Evolutionary conservation across 2,888 invertebrate species (phyloP).

Genomic region (Meganola albula): DNA sequence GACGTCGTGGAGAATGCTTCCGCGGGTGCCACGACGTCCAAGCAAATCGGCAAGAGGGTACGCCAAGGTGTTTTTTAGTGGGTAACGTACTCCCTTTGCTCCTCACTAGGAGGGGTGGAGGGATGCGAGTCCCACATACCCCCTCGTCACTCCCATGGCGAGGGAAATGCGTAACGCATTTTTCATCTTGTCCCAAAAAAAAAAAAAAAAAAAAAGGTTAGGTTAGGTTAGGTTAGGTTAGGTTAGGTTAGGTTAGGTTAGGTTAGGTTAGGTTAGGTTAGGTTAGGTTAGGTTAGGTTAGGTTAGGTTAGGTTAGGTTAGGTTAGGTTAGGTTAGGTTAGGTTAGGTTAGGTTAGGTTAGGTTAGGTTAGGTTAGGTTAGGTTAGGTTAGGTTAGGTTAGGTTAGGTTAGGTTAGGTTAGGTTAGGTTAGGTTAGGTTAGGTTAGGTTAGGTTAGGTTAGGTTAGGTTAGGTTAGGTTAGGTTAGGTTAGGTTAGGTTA

Average conservation of each 20-base stretch:
- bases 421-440: constrained; percentile 29
- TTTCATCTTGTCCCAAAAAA: no score
- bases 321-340: constrained; percentile 23
- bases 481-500: constrained; percentile 20
- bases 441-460: constrained; percentile 30
- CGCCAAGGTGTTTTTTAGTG: neutral
- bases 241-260: constrained; percentile 19
- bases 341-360: constrained; percentile 25
- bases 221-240: constrained; percentile 22
- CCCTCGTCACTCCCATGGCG: neutral
- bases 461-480: constrained; percentile 17
- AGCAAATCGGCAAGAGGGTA: neutral
- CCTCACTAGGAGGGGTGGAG: neutral
- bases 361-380: constrained; percentile 23
- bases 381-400: constrained; percentile 24
- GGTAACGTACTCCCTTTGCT: neutral
- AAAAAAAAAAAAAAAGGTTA: constrained; percentile 12
- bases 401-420: constrained; percentile 22
- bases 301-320: constrained; percentile 20
- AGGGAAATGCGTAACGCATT: neutral
- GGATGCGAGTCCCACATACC: neutral
- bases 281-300: constrained; percentile 23
- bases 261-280: constrained; percentile 21
- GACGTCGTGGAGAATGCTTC: no score
- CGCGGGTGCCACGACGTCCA: no score